A percentile compares a stretch with the other conserved stretches of the same genome.
Conservation (phyloP, 2,797 vertebrate genomes). For the Phrynocephalus guinanensis region DNA sequence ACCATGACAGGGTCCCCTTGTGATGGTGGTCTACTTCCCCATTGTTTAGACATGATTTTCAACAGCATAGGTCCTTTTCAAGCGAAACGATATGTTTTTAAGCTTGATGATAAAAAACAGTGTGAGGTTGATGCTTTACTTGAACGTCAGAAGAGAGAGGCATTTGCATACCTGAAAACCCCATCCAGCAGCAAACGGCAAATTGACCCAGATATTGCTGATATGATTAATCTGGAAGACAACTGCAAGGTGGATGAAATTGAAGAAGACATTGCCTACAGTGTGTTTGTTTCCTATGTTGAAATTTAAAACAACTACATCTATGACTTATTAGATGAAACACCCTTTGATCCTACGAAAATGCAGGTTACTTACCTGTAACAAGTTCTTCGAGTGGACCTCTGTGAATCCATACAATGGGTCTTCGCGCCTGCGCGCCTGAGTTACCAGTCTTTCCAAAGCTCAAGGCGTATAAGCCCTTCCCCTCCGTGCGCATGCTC, state of each 20-base stretch:
- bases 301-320: constrained; percentile 99
- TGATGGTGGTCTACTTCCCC: constrained; percentile 92
- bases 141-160: constrained; percentile 91
- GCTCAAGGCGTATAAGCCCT: too few relatives aligned
- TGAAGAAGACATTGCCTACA: constrained; percentile 95
- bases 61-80: constrained; percentile 92
- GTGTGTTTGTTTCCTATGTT: constrained; percentile 94
- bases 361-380: too few relatives aligned
- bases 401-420: too few relatives aligned
- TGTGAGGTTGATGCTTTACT: constrained; percentile 92
- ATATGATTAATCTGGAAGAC: constrained; percentile 91
- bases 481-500: too few relatives aligned
- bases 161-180: constrained; percentile 80
- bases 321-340: constrained; percentile 94
- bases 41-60: constrained; percentile 95
- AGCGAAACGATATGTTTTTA: constrained; percentile 95
- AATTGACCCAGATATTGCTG: constrained; percentile 91
- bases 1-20: constrained; percentile 97
- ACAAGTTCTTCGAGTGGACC: too few relatives aligned
- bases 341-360: constrained; percentile 76
- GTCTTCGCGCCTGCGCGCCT: too few relatives aligned
- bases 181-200: constrained; percentile 84
- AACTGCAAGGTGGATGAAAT: constrained; percentile 83
- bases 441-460: too few relatives aligned
- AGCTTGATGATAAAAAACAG: constrained; percentile 96